A percentile compares a stretch with the other conserved stretches of the same genome.
Evolutionary conservation across 2,797 vertebrate species (phyloP).

Genomic region (Enteromius thamalakanensis): DNA sequence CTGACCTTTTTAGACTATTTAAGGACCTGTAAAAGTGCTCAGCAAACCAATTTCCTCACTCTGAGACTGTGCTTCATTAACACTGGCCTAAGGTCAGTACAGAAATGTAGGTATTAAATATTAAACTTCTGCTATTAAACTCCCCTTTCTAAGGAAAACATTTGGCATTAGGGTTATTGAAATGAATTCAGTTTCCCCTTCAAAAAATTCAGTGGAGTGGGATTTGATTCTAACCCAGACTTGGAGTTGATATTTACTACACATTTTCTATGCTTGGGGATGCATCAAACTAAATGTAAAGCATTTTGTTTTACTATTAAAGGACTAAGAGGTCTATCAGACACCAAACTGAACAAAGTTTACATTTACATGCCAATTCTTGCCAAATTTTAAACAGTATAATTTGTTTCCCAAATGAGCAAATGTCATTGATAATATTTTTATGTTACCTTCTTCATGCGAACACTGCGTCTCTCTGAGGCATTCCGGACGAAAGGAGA

Average conservation of each 20-base stretch:
- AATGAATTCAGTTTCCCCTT: neutral
- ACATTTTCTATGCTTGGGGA: neutral
- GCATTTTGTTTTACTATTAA: neutral
- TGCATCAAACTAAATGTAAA: neutral
- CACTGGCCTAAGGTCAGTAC: slow-evolving; percentile 28
- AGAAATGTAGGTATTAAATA: slow-evolving; percentile 45
- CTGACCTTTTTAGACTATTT: slow-evolving; percentile 32
- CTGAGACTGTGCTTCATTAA: slow-evolving; percentile 39
- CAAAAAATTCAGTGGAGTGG: neutral
- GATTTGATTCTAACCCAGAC: neutral
- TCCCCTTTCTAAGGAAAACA: slow-evolving; percentile 7
- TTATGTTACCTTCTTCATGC: slow-evolving; percentile 88
- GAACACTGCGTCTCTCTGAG: slow-evolving; percentile 91
- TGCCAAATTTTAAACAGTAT: neutral
- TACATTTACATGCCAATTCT: neutral
- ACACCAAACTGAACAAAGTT: neutral
- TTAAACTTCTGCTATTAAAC: slow-evolving; percentile 43
- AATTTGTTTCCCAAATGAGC: neutral
- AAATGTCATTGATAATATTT: neutral
- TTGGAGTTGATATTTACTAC: neutral
- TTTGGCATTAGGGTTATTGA: neutral
- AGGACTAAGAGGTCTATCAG: neutral
- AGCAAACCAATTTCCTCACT: slow-evolving; percentile 14
- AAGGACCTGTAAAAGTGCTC: neutral
- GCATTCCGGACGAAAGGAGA: slow-evolving; percentile 94